Base-by-base conservation (phyloP, 30 jellyfish, hydroid and myxozoan species). In the Hydractinia echinata region DNA sequence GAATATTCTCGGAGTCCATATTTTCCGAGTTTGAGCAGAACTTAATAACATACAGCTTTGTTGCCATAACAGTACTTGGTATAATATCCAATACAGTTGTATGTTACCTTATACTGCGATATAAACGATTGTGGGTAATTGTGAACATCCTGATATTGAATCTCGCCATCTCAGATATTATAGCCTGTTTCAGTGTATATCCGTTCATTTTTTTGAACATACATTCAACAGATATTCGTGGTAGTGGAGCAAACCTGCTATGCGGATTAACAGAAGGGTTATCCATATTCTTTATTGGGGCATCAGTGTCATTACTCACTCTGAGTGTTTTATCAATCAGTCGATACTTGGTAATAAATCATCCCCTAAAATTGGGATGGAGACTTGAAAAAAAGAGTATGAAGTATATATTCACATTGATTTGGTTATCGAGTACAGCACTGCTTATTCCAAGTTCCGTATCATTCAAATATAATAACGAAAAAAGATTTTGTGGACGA, bases 191-290 rank as follows among this genome's bases (percentile, higher is more conserved):
- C 7, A 85, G 90, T 16, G 87, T 90, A 61, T 81, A 81, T 56
- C 97, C 97, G n/a, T 90, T 86, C 77, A 82, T 86, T 13, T 90
- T 85, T 67, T 10, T 86, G 60, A 81, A 82, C 53, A 54, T 85
- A 8, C 69, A 87, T 0, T 67, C 50, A 19, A 86, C 94, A 48
- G 71, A 76, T n/a, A 21, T 90, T 7, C 54, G 71, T 5, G 96
- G 96, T 20, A 80, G 30, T 53, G 66, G 68, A 16, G 97, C 97
- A 13, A 88, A 86, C 67, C 19, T 85, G 76, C n/a, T 90, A 49
- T 90, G 97, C 76, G 97, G 96, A 16, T 6, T 90, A 61, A 81
- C 97, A 14, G 96, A 85, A 58, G 97, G 97, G 8, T 85, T 85
- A 70, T 78, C 88, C 52, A 48, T 86, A 53, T 90, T 85, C 67